phyloP scores from a whole-genome alignment of 2,113 vertebrate species.

The Pandion haliaetus region DNA sequence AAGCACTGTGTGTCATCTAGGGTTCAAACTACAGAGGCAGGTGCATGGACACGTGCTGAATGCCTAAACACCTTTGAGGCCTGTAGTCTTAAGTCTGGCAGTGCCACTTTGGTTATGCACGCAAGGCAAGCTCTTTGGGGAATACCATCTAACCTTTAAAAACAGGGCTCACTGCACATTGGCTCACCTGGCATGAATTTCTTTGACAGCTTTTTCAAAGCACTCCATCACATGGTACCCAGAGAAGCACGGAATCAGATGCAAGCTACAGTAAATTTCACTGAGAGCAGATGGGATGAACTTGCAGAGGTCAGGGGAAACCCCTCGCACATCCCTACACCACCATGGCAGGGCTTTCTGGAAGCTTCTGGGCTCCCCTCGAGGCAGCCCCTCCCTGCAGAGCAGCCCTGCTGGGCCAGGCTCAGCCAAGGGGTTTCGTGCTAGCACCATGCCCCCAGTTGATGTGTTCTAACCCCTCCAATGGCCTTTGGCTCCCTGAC shows the following conservation, averaged over 20 bases:
- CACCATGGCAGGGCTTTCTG: neutral
- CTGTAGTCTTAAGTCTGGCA: neutral
- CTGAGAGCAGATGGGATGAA: neutral
- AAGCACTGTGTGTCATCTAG: neutral
- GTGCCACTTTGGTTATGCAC: rapidly evolving
- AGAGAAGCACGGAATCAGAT: neutral
- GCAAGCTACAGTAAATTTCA: neutral
- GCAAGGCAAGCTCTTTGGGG: neutral
- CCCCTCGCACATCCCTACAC: rapidly evolving
- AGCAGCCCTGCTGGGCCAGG: rapidly evolving
- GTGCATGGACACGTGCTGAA: neutral
- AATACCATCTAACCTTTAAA: neutral
- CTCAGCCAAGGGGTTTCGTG: neutral
- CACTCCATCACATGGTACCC: neutral
- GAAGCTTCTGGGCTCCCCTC: neutral
- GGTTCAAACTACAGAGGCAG: neutral
- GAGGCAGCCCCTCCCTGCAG: neutral
- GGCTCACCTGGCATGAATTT: neutral
- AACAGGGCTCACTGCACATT: neutral
- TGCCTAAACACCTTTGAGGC: neutral
- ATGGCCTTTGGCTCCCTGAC: rapidly evolving
- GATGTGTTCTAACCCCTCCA: rapidly evolving
- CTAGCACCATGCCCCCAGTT: rapidly evolving
- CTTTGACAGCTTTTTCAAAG: neutral
- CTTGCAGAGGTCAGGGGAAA: neutral